A percentile compares a stretch with the other conserved stretches of the same genome.
These are phyloP conservation scores for Ammodytes dubius DNA, from an alignment of 2,113 vertebrate species.

Conservation along the genomic window DNA sequence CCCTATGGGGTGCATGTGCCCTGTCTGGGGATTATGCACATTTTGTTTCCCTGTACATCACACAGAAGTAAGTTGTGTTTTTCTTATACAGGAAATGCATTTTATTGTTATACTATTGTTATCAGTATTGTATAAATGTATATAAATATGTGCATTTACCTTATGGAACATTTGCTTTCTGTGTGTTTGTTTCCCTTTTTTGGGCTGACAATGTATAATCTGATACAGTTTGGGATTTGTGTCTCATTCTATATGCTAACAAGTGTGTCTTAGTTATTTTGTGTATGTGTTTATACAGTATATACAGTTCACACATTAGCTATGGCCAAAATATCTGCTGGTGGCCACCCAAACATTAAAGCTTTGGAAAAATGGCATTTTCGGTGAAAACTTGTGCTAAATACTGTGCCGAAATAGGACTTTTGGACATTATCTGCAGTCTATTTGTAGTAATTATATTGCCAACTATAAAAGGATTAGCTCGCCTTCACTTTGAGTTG, in stretches of 20 bases:
- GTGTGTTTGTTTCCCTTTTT: not conserved
- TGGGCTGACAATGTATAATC: not conserved
- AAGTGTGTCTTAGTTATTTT: constrained; percentile 3
- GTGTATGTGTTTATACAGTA: not conserved
- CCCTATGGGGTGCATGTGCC: not conserved
- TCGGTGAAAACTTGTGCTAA: constrained; percentile 54
- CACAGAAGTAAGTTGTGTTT: not conserved
- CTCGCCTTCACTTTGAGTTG: constrained; percentile 22
- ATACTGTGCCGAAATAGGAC: constrained; percentile 57
- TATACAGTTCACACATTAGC: not conserved
- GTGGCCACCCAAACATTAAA: constrained; percentile 33
- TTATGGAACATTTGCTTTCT: not conserved
- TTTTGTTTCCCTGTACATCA: not conserved
- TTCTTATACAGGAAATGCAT: too few relatives aligned
- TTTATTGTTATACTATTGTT: too few relatives aligned
- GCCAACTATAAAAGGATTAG: constrained; percentile 34
- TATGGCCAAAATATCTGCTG: constrained; percentile 14
- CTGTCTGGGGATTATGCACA: not conserved
- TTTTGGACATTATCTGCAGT: constrained; percentile 33
- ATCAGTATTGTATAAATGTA: too few relatives aligned
- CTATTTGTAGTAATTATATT: constrained; percentile 53
- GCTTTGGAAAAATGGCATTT: constrained; percentile 57
- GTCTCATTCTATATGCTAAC: not conserved
- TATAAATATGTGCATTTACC: not conserved
- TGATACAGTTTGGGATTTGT: not conserved